Evolutionary conservation across 2,888 invertebrate genomes (phyloP).

Genomic region (Antheraea yamamai): DNA sequence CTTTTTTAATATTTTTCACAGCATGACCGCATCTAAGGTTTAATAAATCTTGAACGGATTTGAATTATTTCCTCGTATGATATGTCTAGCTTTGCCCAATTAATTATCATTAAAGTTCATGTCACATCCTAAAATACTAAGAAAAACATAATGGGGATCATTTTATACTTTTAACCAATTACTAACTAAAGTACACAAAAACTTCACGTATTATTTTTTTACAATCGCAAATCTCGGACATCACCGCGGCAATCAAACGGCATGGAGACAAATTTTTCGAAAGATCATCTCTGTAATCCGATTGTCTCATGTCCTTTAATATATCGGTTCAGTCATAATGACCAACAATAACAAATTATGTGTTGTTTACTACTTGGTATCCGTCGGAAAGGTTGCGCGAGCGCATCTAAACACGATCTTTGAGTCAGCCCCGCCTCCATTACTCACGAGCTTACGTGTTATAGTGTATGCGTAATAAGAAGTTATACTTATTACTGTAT

Average conservation of each 20-base stretch:
- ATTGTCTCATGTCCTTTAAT: background rate
- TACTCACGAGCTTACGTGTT: conserved; percentile 25
- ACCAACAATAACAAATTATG: conserved; percentile 20
- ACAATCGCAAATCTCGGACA: background rate
- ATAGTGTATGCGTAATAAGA: conserved; percentile 21
- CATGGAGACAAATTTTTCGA: background rate
- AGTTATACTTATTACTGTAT: conserved; percentile 18
- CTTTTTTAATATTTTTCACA: too few relatives aligned
- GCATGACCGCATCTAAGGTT: too few relatives aligned
- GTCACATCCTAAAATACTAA: too few relatives aligned
- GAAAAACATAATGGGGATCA: too few relatives aligned
- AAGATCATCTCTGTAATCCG: background rate
- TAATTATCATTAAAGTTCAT: too few relatives aligned
- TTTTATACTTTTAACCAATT: too few relatives aligned
- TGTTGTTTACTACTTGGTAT: conserved; percentile 14
- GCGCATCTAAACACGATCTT: conserved; percentile 44
- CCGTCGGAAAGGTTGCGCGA: conserved; percentile 30
- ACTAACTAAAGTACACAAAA: too few relatives aligned
- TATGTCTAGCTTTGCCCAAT: too few relatives aligned
- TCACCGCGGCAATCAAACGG: background rate
- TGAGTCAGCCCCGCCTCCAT: conserved; percentile 35
- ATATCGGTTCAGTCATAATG: conserved; percentile 22
- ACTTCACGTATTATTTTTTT: background rate
- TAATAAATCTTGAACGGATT: too few relatives aligned
- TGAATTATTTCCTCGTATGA: too few relatives aligned